Evolutionary conservation across 2,888 invertebrate genomes (phyloP).

Genomic region (Argyresthia goedartella): DNA sequence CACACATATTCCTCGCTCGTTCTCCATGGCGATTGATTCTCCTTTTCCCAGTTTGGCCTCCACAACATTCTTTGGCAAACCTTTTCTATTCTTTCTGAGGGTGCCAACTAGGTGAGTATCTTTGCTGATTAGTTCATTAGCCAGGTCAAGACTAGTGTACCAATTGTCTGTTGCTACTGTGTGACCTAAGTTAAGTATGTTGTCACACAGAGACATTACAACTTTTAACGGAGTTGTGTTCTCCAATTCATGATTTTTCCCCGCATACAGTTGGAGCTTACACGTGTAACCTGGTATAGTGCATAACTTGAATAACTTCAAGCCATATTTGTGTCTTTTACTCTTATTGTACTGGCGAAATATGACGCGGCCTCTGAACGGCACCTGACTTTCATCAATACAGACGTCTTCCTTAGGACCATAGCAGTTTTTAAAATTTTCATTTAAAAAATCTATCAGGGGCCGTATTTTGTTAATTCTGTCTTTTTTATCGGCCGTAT

Average conservation of each 20-base stretch:
- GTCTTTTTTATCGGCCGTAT: constrained; percentile 7
- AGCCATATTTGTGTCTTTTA: constrained; percentile 14
- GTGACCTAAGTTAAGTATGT: constrained; percentile 20
- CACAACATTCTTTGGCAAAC: constrained; percentile 19
- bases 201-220: constrained; percentile 19
- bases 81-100: constrained; percentile 8
- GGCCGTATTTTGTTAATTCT: constrained; percentile 9
- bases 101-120: constrained; percentile 13
- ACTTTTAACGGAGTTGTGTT: constrained; percentile 20
- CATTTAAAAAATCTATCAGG: not conserved
- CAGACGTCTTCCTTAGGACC: constrained; percentile 6
- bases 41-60: constrained; percentile 23
- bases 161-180: constrained; percentile 20
- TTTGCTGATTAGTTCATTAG: constrained; percentile 10
- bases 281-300: constrained; percentile 20
- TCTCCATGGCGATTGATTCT: constrained; percentile 11
- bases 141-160: constrained; percentile 19
- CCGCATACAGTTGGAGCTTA: constrained; percentile 20
- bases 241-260: constrained; percentile 19
- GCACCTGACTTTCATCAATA: constrained; percentile 8
- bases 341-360: constrained; percentile 13
- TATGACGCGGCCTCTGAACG: constrained; percentile 10
- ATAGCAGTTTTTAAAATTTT: not conserved
- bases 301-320: constrained; percentile 16
- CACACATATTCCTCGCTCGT: not conserved